These are phyloP conservation scores for Dascyllus trimaculatus DNA, from an alignment of 2,113 vertebrate species.

Conservation along the genomic window DNA sequence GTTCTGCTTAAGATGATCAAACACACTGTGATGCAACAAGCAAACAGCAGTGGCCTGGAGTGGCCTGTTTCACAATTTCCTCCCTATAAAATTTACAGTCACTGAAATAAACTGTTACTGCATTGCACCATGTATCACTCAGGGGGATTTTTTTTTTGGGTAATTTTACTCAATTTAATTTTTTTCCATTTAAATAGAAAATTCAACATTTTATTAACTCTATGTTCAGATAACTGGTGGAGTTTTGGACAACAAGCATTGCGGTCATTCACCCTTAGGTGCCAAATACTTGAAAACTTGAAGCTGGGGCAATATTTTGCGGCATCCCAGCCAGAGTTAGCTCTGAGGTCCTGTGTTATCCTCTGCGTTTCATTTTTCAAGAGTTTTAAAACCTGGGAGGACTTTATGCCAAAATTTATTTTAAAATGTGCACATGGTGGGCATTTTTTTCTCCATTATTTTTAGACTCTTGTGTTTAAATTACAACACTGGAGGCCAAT, in stretches of 20 bases:
- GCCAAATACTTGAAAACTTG: not conserved
- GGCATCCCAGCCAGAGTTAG: not conserved
- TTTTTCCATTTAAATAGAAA: not conserved
- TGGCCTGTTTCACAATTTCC: constrained; percentile 57
- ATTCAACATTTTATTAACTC: not conserved
- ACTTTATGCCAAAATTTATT: not conserved
- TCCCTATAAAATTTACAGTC: not conserved
- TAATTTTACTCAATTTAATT: not conserved
- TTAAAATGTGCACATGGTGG: no score
- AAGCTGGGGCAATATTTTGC: not conserved
- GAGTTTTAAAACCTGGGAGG: not conserved
- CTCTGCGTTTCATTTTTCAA: not conserved
- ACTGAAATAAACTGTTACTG: not conserved
- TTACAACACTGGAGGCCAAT: not conserved
- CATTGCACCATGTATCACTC: not conserved
- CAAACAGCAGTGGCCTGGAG: constrained; percentile 58
- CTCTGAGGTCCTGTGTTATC: not conserved
- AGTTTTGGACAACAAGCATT: not conserved
- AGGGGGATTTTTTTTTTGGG: not conserved
- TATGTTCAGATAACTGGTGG: no score
- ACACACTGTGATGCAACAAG: constrained; percentile 73
- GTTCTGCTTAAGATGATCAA: constrained; percentile 62
- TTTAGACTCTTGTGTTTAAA: no score
- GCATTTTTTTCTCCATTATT: no score
- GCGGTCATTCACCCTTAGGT: constrained; percentile 18